Percentiles rank a stretch among this genome's conserved stretches.
These are phyloP conservation scores for Mythimna albipuncta DNA, from an alignment of 2,888 invertebrate genomes.

Conservation along the genomic window DNA sequence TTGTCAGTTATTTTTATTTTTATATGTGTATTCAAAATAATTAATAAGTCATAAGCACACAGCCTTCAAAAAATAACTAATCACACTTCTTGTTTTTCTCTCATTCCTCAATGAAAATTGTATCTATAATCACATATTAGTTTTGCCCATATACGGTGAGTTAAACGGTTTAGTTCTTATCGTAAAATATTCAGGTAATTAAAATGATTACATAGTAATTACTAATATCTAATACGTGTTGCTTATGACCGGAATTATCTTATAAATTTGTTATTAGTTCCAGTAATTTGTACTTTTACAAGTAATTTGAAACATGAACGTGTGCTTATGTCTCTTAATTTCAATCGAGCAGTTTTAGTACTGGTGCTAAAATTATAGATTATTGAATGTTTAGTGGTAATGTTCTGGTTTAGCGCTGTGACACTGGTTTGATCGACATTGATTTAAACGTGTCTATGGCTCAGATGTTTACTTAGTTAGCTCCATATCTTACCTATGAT, in stretches of 20 bases:
- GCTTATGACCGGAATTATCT: constrained; percentile 46
- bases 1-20: too few species aligned
- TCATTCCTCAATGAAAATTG: constrained; percentile 35
- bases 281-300: constrained; percentile 52
- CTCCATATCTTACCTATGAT: background rate
- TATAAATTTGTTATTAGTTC: constrained; percentile 52
- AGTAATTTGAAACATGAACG: constrained; percentile 47
- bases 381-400: constrained; percentile 37
- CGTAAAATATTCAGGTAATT: constrained; percentile 57
- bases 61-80: constrained; percentile 10
- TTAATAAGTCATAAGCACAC: background rate
- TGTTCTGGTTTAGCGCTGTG: constrained; percentile 11
- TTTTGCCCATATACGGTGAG: constrained; percentile 49
- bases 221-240: constrained; percentile 52
- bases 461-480: constrained; percentile 13
- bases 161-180: constrained; percentile 37
- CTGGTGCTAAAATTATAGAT: constrained; percentile 9
- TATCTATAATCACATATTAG: constrained; percentile 51
- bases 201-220: constrained; percentile 56
- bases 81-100: constrained; percentile 29
- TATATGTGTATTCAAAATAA: too few species aligned
- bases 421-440: constrained; percentile 11
- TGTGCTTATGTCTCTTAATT: constrained; percentile 46
- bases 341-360: constrained; percentile 27
- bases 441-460: background rate